phyloP scores from a whole-genome alignment of 1,140 invertebrate genomes.

The Drosophila lacteicornis region DNA sequence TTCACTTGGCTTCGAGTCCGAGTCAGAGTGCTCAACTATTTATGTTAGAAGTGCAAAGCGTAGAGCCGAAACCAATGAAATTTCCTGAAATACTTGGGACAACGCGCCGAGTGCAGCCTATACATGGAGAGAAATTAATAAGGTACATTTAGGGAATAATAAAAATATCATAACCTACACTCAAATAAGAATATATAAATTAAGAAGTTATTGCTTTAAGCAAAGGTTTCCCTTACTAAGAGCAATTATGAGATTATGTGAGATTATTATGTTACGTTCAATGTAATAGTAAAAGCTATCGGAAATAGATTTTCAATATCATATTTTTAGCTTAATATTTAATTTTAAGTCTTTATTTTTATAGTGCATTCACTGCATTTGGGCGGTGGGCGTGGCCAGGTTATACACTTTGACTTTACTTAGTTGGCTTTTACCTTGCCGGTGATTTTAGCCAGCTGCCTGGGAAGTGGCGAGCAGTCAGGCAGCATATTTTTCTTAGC shows the following conservation, averaged over 20 bases:
- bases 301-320: background rate
- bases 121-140: background rate
- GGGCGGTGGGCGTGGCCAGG: conserved; percentile 45
- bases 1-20: conserved; percentile 48
- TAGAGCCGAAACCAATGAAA: conserved; percentile 80
- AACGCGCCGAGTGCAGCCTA: conserved; percentile 77
- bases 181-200: background rate
- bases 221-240: background rate
- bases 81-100: conserved; percentile 78
- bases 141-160: background rate
- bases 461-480: conserved; percentile 29
- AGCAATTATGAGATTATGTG: too few species aligned
- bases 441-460: conserved; percentile 59
- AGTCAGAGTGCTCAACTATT: conserved; percentile 72
- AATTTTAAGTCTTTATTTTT: too few species aligned
- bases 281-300: background rate
- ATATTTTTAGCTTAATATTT: background rate
- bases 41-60: conserved; percentile 75
- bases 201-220: background rate
- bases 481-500: conserved; percentile 72
- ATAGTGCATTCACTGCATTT: conserved; percentile 21
- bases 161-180: background rate
- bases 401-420: conserved; percentile 70
- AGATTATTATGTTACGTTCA: background rate
- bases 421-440: conserved; percentile 77